These are phyloP conservation scores for Xanthorhoe designata DNA, from an alignment of 2,888 invertebrate species.

Conservation along the genomic window DNA sequence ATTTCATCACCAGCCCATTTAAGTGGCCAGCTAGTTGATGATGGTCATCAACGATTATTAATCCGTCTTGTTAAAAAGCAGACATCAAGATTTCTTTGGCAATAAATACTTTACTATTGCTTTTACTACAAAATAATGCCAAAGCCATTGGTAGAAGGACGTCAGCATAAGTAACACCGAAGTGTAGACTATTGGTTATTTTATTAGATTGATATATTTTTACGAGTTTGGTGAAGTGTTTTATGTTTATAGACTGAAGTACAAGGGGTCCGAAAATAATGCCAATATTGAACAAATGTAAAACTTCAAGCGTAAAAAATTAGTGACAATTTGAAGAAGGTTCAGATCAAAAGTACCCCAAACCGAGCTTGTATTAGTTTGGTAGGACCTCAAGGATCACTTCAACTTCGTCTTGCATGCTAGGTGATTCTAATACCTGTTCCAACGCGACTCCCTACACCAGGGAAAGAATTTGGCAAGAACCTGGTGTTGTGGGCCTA, in stretches of 20 bases:
- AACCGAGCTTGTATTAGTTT: too few relatives aligned
- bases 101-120: slow-evolving; percentile 24
- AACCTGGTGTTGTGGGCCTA: too few relatives aligned
- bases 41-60: not conserved
- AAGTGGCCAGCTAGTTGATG: not conserved
- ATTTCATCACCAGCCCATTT: too few relatives aligned
- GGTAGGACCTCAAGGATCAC: too few relatives aligned
- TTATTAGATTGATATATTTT: slow-evolving; percentile 18
- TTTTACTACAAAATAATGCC: slow-evolving; percentile 4
- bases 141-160: slow-evolving; percentile 4
- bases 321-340: too few relatives aligned
- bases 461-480: too few relatives aligned
- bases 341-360: too few relatives aligned
- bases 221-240: slow-evolving; percentile 13
- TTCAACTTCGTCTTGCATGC: too few relatives aligned
- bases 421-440: too few relatives aligned
- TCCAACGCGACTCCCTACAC: too few relatives aligned
- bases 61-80: not conserved
- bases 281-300: too few relatives aligned
- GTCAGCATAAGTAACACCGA: slow-evolving; percentile 10
- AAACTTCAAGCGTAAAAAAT: too few relatives aligned
- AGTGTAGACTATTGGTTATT: slow-evolving; percentile 8
- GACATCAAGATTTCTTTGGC: not conserved
- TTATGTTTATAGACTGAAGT: slow-evolving; percentile 1
- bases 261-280: not conserved